Evolutionary conservation across 2,888 invertebrate genomes (phyloP).

Genomic region (Tiliacea citrago): DNA sequence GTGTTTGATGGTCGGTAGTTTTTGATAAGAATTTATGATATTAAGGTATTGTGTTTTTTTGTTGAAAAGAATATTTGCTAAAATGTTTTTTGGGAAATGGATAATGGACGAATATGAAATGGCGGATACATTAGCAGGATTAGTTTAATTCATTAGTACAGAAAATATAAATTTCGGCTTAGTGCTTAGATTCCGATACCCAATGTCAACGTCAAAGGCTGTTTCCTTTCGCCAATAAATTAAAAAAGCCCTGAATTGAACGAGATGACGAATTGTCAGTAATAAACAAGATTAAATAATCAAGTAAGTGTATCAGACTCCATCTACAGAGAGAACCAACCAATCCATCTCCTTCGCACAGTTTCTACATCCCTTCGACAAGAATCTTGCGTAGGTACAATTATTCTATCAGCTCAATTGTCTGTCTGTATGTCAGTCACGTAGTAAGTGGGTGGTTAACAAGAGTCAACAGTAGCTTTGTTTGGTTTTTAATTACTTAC

Average conservation of each 20-base stretch:
- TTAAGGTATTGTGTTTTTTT: slow-evolving; percentile 31
- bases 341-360: not conserved
- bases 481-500: slow-evolving; percentile 42
- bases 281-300: not conserved
- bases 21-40: slow-evolving; percentile 62
- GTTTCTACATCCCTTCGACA: not conserved
- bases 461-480: slow-evolving; percentile 2
- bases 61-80: slow-evolving; percentile 1
- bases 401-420: slow-evolving; percentile 58
- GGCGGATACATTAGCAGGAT: slow-evolving; percentile 10
- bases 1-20: slow-evolving; percentile 49
- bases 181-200: not conserved
- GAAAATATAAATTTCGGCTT: not conserved
- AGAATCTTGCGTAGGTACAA: slow-evolving; percentile 19
- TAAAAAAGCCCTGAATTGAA: not conserved
- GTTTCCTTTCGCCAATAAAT: not conserved
- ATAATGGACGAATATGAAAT: slow-evolving; percentile 3
- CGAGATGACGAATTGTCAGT: not conserved
- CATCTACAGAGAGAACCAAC: not conserved
- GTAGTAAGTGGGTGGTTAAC: slow-evolving; percentile 23
- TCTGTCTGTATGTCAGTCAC: slow-evolving; percentile 26
- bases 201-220: no score
- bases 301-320: not conserved
- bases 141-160: slow-evolving; percentile 2
- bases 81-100: slow-evolving; percentile 8